A percentile compares a stretch with the other conserved stretches of the same genome.
Conservation (phyloP, 2,797 vertebrate genomes). For the Holocentrus rufus region DNA sequence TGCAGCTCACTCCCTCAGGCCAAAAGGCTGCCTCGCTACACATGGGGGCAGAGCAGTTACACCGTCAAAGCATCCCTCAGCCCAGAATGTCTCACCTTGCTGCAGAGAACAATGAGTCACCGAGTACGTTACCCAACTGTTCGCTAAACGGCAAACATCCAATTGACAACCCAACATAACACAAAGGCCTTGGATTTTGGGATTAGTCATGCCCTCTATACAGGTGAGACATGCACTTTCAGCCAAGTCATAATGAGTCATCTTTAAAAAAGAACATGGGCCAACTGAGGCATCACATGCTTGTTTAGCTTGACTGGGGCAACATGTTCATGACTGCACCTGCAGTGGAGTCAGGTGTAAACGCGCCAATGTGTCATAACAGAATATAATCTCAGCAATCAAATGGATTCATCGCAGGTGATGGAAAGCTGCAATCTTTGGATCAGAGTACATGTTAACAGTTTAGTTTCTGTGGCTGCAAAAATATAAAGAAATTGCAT, state of each 20-base stretch:
- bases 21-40: slow-evolving; percentile 53
- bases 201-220: slow-evolving; percentile 53
- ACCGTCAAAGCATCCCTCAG: slow-evolving; percentile 62
- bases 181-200: slow-evolving; percentile 42
- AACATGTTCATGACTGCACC: slow-evolving; percentile 40
- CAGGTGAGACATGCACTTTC: slow-evolving; percentile 37
- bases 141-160: slow-evolving; percentile 35
- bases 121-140: slow-evolving; percentile 37
- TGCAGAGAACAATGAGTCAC: slow-evolving; percentile 66
- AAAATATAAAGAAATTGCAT: neutral
- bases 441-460: neutral
- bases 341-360: slow-evolving; percentile 20
- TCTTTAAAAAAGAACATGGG: slow-evolving; percentile 24
- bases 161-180: slow-evolving; percentile 41
- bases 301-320: slow-evolving; percentile 32
- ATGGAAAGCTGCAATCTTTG: neutral
- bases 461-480: neutral
- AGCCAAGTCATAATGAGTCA: slow-evolving; percentile 59
- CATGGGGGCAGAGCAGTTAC: slow-evolving; percentile 52
- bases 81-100: slow-evolving; percentile 37
- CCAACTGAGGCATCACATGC: slow-evolving; percentile 27
- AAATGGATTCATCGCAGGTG: neutral
- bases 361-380: slow-evolving; percentile 30
- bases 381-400: slow-evolving; percentile 62
- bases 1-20: slow-evolving; percentile 65